Evolutionary conservation across 2,113 vertebrate genomes (phyloP).

Genomic region (Garra rufa): DNA sequence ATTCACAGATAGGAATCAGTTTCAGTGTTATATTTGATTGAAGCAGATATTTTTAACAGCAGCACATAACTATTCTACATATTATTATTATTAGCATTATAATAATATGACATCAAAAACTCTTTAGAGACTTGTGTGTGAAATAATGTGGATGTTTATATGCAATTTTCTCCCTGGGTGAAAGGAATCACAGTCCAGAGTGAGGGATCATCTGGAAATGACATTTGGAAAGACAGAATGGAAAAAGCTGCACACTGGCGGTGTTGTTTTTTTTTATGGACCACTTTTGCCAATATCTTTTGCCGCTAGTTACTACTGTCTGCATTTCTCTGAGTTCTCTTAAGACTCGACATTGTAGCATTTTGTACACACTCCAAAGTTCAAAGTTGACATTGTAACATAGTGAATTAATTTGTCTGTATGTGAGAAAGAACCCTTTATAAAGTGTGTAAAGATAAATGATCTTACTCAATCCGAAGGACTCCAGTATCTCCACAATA

Average conservation of each 20-base stretch:
- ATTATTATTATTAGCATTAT: not conserved
- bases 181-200: constrained; percentile 58
- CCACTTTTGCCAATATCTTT: constrained; percentile 16
- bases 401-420: not conserved
- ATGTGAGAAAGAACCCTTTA: not conserved
- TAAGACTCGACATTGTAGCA: not conserved
- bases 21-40: not conserved
- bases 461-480: constrained; percentile 77
- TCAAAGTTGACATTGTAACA: not conserved
- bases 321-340: not conserved
- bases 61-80: not conserved
- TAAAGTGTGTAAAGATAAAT: constrained; percentile 51
- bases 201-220: constrained; percentile 71
- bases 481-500: constrained; percentile 74
- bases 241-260: constrained; percentile 26
- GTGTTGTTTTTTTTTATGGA: constrained; percentile 32
- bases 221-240: constrained; percentile 62
- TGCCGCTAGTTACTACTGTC: constrained; percentile 7
- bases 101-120: not conserved
- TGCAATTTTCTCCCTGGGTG: constrained; percentile 48
- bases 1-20: not conserved
- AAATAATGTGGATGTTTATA: constrained; percentile 30
- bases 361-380: not conserved
- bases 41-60: not conserved
- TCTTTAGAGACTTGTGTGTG: constrained; percentile 7